Base-by-base conservation (phyloP, 2,797 vertebrate species). In the Pempheris klunzingeri region DNA sequence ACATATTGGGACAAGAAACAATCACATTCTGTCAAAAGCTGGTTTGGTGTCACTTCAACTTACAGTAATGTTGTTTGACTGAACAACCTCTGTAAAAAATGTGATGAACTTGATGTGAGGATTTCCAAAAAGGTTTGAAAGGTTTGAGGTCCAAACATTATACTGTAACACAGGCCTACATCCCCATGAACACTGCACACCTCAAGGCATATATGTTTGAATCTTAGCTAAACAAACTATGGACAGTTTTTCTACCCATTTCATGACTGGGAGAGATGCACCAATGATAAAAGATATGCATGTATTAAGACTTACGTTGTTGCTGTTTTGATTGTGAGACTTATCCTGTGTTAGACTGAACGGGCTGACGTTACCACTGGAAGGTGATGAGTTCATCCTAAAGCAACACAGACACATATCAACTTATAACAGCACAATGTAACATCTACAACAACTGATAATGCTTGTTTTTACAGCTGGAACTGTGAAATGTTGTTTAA, bases 331-430 rank as follows among this genome's bases (percentile, higher is more conserved):
- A 81, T 84, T 89, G 71, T 88, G 90, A 71, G 77, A 94, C 65
- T 96, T 97, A 54, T 96, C 96, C 76, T 90, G 93, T 75, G 94
- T 82, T 54, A 94, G 70, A 84, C 93, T 95, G 74, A 95, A 95
- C 0, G 97, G 96, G 81, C 96, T 97, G 81, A 90, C 91, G 6
- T 95, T 95, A 52, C 93, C 94, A 78, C 95, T 94, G 85, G 95
- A 95, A 17, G 97, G 95, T 39, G 97, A 96, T 5, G 96, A 95
- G 89, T 94, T 96, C 71, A 96, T 94, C 93, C 97, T 98, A 50
- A 91, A 92, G 47, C 18, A 47, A 81, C 66, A 88, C 59, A 68
- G 12, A 89, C 2, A 88, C 0, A 70, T 4, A 76, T 12, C 26
- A 24, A 39, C 8, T 74, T 50, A 28, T 46, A 44, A 65, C 10